phyloP scores from a whole-genome alignment of 2,797 vertebrate species.

The Anguilla marmorata region DNA sequence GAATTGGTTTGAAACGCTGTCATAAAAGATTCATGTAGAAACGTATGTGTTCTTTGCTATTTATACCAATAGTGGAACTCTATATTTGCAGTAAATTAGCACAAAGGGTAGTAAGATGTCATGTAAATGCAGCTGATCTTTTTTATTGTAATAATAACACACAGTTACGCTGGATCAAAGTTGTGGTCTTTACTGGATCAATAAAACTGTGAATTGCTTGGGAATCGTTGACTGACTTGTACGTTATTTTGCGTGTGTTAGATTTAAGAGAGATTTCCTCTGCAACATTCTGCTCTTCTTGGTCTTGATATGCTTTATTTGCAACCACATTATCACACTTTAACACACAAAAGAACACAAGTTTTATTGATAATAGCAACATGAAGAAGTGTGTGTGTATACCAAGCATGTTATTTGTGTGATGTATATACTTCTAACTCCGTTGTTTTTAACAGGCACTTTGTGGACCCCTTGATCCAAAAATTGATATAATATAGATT shows the following conservation, averaged over 20 bases:
- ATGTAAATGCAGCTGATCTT: conserved; percentile 53
- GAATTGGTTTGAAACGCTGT: conserved; percentile 43
- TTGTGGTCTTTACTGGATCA: conserved; percentile 48
- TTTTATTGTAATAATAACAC: conserved; percentile 44
- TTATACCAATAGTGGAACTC: conserved; percentile 53
- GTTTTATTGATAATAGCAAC: too few relatives aligned
- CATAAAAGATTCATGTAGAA: conserved; percentile 52
- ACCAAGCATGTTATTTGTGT: too few relatives aligned
- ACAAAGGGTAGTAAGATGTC: conserved; percentile 52
- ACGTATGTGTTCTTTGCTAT: conserved; percentile 50
- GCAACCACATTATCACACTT: neutral
- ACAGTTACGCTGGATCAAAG: conserved; percentile 42
- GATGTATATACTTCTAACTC: too few relatives aligned
- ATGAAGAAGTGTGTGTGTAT: too few relatives aligned
- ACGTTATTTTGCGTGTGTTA: neutral
- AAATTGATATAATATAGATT: too few relatives aligned
- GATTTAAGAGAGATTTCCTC: too few relatives aligned
- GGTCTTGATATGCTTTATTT: neutral
- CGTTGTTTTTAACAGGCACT: too few relatives aligned
- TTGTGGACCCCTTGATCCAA: too few relatives aligned
- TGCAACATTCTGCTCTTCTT: neutral
- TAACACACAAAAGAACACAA: neutral
- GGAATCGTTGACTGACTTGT: conserved; percentile 20
- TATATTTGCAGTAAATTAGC: conserved; percentile 55
- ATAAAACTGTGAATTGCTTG: conserved; percentile 53